These are phyloP conservation scores for Drosophila siamana DNA, from an alignment of 2,888 invertebrate species.

Conservation along the genomic window DNA sequence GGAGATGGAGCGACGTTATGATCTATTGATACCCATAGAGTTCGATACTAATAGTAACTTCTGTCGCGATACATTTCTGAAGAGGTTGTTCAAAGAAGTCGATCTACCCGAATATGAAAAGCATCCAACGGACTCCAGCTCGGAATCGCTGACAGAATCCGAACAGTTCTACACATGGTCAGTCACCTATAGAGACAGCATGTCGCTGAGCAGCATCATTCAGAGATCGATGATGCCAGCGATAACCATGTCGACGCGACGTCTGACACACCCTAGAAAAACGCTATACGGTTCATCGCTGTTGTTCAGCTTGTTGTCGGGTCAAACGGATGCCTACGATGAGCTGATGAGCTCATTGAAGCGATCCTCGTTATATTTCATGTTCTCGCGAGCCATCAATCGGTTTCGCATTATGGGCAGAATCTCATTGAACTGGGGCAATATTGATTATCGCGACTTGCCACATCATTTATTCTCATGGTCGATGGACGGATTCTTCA, in stretches of 20 bases:
- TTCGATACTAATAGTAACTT: conserved; percentile 8
- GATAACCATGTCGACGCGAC: no score
- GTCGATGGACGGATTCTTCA: conserved; percentile 36
- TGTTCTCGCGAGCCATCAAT: conserved; percentile 22
- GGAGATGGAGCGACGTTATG: conserved; percentile 20
- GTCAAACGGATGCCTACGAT: background rate
- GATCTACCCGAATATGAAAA: background rate
- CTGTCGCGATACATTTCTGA: conserved; percentile 50
- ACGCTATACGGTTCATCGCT: background rate
- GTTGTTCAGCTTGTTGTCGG: background rate
- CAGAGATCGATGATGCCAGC: no score
- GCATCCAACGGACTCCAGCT: background rate
- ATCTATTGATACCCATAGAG: conserved; percentile 34
- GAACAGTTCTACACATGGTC: background rate
- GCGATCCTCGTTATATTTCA: conserved; percentile 35
- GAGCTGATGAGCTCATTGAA: conserved; percentile 35
- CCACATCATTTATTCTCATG: conserved; percentile 46
- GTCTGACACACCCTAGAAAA: no score
- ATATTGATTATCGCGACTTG: conserved; percentile 8
- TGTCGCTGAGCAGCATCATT: conserved; percentile 1
- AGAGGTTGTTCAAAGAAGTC: conserved; percentile 28
- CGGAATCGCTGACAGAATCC: background rate
- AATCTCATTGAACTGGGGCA: background rate
- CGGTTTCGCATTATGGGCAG: conserved; percentile 20
- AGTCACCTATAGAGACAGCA: background rate